A percentile compares a stretch with the other conserved stretches of the same genome.
These are phyloP conservation scores for Microdon myrmicae DNA, from an alignment of 2,888 invertebrate species.

Conservation along the genomic window DNA sequence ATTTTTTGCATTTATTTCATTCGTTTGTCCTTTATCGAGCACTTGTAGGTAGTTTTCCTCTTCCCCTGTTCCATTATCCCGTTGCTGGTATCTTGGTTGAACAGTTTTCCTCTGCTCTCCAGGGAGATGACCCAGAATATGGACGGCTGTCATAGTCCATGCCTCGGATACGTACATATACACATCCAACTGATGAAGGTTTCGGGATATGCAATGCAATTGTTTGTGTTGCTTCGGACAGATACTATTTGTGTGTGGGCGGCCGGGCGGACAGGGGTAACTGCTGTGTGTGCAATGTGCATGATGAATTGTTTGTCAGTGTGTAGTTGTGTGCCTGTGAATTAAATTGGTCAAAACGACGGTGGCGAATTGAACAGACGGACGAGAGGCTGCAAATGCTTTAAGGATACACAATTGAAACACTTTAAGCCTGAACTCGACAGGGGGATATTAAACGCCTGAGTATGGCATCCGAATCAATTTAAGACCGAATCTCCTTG, in stretches of 20 bases:
- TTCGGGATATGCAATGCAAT: slow-evolving; percentile 41
- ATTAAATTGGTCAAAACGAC: slow-evolving; percentile 51
- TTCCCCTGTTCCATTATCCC: slow-evolving; percentile 38
- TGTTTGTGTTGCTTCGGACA: slow-evolving; percentile 31
- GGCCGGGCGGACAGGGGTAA: neutral
- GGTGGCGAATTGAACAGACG: neutral
- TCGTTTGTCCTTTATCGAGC: slow-evolving; percentile 46
- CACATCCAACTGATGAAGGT: slow-evolving; percentile 22
- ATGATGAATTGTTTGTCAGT: slow-evolving; percentile 47
- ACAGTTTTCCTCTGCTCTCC: slow-evolving; percentile 47
- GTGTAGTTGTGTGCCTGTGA: slow-evolving; percentile 43
- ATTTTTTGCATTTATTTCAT: slow-evolving; percentile 9
- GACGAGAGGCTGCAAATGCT: too few species aligned
- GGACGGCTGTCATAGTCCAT: slow-evolving; percentile 47
- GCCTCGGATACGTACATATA: slow-evolving; percentile 20
- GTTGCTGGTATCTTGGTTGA: slow-evolving; percentile 32
- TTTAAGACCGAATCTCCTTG: too few species aligned
- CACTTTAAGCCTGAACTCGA: too few species aligned
- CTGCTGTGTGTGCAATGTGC: slow-evolving; percentile 27
- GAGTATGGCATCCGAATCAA: too few species aligned
- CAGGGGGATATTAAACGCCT: too few species aligned
- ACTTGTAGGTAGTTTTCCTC: slow-evolving; percentile 52
- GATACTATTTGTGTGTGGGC: slow-evolving; percentile 13
- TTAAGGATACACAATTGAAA: too few species aligned
- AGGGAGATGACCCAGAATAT: slow-evolving; percentile 52